These are phyloP conservation scores for Chloromyia formosa DNA, from an alignment of 2,888 invertebrate species.

Conservation along the genomic window DNA sequence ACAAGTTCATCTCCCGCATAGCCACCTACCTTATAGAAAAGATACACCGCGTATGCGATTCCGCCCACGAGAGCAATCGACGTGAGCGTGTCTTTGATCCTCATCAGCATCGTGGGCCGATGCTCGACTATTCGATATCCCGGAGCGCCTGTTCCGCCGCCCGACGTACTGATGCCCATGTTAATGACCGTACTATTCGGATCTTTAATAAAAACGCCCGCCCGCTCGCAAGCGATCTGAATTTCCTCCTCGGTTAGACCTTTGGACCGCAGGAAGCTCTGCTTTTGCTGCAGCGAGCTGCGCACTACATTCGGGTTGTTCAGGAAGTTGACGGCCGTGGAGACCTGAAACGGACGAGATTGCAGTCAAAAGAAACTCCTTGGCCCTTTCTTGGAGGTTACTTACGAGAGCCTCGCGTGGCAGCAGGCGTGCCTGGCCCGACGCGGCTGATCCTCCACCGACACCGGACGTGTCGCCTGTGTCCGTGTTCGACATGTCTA, in stretches of 20 bases:
- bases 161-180: conserved; percentile 55
- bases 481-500: conserved; percentile 61
- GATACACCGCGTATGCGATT: conserved; percentile 79
- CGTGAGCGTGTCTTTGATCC: conserved; percentile 75
- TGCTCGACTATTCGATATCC: conserved; percentile 52
- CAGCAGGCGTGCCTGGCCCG: neutral
- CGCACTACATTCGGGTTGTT: conserved; percentile 84
- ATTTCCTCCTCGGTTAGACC: conserved; percentile 81
- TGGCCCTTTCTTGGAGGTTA: too few species aligned
- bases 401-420: conserved; percentile 60
- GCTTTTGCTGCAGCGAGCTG: conserved; percentile 80
- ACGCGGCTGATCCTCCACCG: conserved; percentile 31
- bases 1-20: neutral
- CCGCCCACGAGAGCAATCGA: conserved; percentile 80
- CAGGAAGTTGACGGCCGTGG: conserved; percentile 86
- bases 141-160: conserved; percentile 27
- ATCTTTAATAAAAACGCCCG: conserved; percentile 63
- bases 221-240: conserved; percentile 76
- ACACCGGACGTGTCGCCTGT: conserved; percentile 58
- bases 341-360: conserved; percentile 68
- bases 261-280: conserved; percentile 79
- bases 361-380: too few species aligned
- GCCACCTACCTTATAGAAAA: conserved; percentile 78
- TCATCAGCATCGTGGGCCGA: conserved; percentile 63
- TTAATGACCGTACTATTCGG: conserved; percentile 60